Evolutionary conservation across 2,113 vertebrate species (phyloP), one percentile per base, ranked within the genome.

Genomic region (Mohoua ochrocephala): DNA sequence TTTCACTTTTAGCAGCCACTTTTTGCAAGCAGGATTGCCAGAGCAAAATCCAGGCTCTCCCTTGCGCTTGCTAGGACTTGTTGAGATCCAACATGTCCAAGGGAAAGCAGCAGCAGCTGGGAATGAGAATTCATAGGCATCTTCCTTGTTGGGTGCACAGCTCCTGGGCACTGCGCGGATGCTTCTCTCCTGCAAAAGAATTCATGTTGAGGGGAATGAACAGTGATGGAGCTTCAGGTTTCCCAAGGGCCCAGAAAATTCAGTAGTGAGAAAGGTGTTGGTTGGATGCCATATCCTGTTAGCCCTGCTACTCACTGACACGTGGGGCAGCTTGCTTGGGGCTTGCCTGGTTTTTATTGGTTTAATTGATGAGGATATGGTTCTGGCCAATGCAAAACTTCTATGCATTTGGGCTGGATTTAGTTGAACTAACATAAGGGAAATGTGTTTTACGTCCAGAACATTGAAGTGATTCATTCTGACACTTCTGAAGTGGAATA

Each of bases 41-140:
- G 56, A 94, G 10, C 44, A 63, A 93, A 79, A 79, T 47, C 37
- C 50, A 71, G 80, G 27, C 17, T 65, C 42, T 80, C 22, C 33
- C 33, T 76, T 17, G 5, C 10, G 26, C 37, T 76, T 68, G 74
- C 71, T 60, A 16, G 59, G 70, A 19, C 82, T 84, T 94, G 84
- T 74, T 5, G 50, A 87, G 57, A 71, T 71, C 59, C 3, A n/a
- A n/a, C n/a, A 14, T 53, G 95, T 97, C 16, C 91, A 75, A 88
- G 52, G 75, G 63, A 88, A 59, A 91, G 69, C 5, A 7, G 68
- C 42, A 91, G 89, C 95, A 97, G 93, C 89, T 97, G 95, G 92
- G 88, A 91, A 87, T 73, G 91, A 13, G 3, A 90, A 74, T 70
- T 90, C 22, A 4, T 69, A 52, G 93, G 92, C 95, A 97, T 93